Evolutionary conservation across 2,888 invertebrate species (phyloP), one percentile per base, ranked within the genome.

Genomic region (Drosophila emarginata): DNA sequence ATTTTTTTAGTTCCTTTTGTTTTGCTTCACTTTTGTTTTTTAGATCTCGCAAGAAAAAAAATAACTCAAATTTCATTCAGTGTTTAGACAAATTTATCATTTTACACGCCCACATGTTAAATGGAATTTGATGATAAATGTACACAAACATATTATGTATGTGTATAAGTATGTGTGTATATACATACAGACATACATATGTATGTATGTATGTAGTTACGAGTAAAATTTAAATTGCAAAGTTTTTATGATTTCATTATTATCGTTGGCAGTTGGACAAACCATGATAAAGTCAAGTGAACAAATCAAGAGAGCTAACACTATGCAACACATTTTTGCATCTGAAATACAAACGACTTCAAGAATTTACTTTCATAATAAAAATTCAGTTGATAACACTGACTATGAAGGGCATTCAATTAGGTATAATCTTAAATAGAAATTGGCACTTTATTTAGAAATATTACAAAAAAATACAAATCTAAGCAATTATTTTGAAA

Each of bases 171-270:
- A 15, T 45, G 18, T 45, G 9, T 15, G 9, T 18, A 7, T 15
- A 6, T 15, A 2, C n/a, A n/a, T n/a, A n/a, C n/a, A 15, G 40
- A n/a, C n/a, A n/a, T 23, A 23, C 23, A 23, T 23, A 4, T 23
- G 4, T 15, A 18, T 18, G 2, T 45, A 18, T 45, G 18, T 45
- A 12, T 45, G 37, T 18, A 45, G 18, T 21, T 45, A 45, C 18
- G 18, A 45, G 45, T 14, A 45, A 21, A 79, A 79, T 67, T 77
- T 65, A 68, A 79, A 76, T 86, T 78, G 68, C 78, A 80, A 76
- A 69, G 54, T 53, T 58, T 72, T 72, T 73, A 72, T 73, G 72
- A 67, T 63, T 72, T 72, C 67, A 74, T 72, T 73, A 72, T 72
- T 45, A 45, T 45, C 45, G 45, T 21, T 45, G 45, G 45, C 32